phyloP scores from a whole-genome alignment of 2,888 invertebrate species.

The Tachina grossa region DNA sequence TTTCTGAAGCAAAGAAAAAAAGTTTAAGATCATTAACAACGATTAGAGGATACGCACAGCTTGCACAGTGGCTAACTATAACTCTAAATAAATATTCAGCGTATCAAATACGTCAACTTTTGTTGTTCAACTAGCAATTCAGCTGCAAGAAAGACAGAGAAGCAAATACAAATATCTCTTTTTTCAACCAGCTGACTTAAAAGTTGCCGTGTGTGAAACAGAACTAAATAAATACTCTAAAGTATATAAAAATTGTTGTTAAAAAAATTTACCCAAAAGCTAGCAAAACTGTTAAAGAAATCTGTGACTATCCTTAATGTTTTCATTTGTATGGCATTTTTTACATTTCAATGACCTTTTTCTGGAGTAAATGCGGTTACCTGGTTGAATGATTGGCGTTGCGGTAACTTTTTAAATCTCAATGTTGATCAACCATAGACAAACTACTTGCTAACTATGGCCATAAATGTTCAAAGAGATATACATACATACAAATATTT shows the following conservation, averaged over 20 bases:
- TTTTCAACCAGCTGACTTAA: too few species aligned
- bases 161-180: too few species aligned
- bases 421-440: slow-evolving; percentile 5
- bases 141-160: too few species aligned
- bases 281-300: not conserved
- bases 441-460: slow-evolving; percentile 13
- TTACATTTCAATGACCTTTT: slow-evolving; percentile 67
- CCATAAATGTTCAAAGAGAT: not conserved
- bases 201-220: too few species aligned
- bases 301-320: slow-evolving; percentile 5
- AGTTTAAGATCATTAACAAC: not conserved
- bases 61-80: too few species aligned
- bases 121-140: too few species aligned
- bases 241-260: not conserved
- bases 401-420: slow-evolving; percentile 28
- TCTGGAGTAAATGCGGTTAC: slow-evolving; percentile 64
- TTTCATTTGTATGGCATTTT: slow-evolving; percentile 7
- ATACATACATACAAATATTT: not conserved
- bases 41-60: not conserved
- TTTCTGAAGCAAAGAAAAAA: slow-evolving; percentile 15
- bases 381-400: slow-evolving; percentile 10
- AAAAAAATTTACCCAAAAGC: not conserved
- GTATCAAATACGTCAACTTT: too few species aligned
- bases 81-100: too few species aligned
- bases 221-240: too few species aligned